These are phyloP conservation scores for Euplagia quadripunctaria DNA, from an alignment of 2,888 invertebrate species.

Conservation along the genomic window DNA sequence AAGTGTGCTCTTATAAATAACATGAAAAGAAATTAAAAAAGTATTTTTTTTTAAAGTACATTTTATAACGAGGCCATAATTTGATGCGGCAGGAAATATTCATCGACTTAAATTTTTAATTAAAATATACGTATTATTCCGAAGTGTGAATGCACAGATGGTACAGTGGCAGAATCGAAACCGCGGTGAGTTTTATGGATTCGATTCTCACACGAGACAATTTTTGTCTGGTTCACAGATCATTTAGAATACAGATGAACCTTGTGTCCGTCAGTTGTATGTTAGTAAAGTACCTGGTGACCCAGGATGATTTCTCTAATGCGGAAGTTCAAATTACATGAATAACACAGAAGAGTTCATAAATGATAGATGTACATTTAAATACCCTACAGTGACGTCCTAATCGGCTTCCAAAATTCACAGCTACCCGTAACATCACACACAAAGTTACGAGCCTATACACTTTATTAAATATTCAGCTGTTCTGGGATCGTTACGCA, in stretches of 20 bases:
- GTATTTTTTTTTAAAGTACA: neutral
- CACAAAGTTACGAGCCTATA: conserved; percentile 14
- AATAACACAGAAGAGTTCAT: too few species aligned
- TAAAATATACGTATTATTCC: neutral
- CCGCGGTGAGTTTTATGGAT: too few species aligned
- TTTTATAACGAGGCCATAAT: neutral
- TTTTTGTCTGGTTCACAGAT: neutral
- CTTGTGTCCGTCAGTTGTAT: neutral
- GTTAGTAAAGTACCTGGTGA: conserved; percentile 29
- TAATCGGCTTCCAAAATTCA: conserved; percentile 12
- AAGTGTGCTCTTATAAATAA: too few species aligned
- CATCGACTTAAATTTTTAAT: neutral
- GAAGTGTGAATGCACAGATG: neutral
- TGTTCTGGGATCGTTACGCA: conserved; percentile 37
- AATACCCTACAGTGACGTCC: conserved; percentile 7
- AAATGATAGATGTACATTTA: neutral
- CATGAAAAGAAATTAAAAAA: neutral
- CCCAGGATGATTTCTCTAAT: too few species aligned
- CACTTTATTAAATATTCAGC: conserved; percentile 50
- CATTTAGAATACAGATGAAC: neutral
- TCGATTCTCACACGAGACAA: neutral
- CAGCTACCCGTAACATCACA: conserved; percentile 12
- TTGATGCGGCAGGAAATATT: neutral
- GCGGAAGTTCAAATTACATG: too few species aligned
- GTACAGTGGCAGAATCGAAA: neutral